Evolutionary conservation across 2,113 vertebrate species (phyloP), one percentile per base, ranked within the genome.

Genomic region (Siphamia tubifer): DNA sequence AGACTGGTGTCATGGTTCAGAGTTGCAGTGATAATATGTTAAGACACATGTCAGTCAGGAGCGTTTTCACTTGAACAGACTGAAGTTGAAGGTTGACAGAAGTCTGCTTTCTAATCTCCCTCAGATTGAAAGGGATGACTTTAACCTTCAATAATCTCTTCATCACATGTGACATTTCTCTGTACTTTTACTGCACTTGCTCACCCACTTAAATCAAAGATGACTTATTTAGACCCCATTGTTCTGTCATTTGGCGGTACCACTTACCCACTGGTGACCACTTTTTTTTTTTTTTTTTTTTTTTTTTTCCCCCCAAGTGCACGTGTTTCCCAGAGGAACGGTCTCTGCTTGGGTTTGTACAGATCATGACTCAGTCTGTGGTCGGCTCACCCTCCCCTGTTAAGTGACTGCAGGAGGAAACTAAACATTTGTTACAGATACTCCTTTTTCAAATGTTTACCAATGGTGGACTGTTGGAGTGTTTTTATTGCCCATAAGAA

Each of bases 331-430:
- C 52, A 49, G 57, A 36, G 35, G 54, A 74, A 34, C 52, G 24
- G 9, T 70, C 11, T 8, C n/a, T 43, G 68, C 25, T 64, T 30
- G 49, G 60, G 17, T 79, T 77, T 71, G 19, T 36, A 28, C 58
- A 75, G 65, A 58, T 73, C 42, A 54, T 80, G 76, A 80, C 57
- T 80, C 75, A 80, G 3, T 21, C 57, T 49, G 61, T 8, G 48
- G 74, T 65, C 5, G 38, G 36, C 35, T 67, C 53, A 28, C 49
- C 74, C 35, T 30, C 71, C 47, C 66, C 58, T 63, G 47, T 66
- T 61, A 77, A 36, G 74, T 71, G 48, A 51, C 52, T 48, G 48
- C 38, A 81, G 77, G 54, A 66, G 58, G 45, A 17, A 27, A 32
- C 20, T 15, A n/a, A 42, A 39, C 27, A 12, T 24, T 68, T 10